These are phyloP conservation scores for Ceyx margarethae DNA, from an alignment of 2,113 vertebrate species.

Conservation along the genomic window DNA sequence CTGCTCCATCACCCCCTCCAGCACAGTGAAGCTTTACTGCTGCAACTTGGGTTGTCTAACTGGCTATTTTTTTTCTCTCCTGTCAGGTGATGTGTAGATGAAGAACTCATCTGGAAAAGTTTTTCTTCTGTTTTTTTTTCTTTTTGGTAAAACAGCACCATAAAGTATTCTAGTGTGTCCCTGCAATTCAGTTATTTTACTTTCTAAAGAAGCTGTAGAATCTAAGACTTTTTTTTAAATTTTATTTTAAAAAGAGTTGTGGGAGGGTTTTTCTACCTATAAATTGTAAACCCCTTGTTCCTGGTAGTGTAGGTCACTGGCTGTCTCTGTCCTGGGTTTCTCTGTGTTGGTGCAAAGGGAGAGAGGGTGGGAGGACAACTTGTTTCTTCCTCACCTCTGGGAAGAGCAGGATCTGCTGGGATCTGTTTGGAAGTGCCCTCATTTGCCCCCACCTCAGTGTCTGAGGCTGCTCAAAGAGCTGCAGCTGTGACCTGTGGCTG, in stretches of 20 bases:
- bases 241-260: neutral
- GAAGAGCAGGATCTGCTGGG: neutral
- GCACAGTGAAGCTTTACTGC: neutral
- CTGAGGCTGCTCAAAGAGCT: neutral
- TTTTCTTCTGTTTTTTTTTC: neutral
- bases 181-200: slow-evolving; percentile 24
- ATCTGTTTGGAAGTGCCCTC: neutral
- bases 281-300: neutral
- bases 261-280: slow-evolving; percentile 54
- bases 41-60: neutral
- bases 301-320: slow-evolving; percentile 30
- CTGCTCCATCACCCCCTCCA: neutral
- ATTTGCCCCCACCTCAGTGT: neutral
- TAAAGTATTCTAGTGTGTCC: neutral
- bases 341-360: neutral
- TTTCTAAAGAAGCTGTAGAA: slow-evolving; percentile 36
- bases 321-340: slow-evolving; percentile 9
- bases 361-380: neutral
- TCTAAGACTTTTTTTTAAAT: neutral
- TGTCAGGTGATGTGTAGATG: neutral
- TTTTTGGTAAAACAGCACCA: slow-evolving; percentile 23
- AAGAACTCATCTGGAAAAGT: slow-evolving; percentile 1
- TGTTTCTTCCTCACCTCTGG: neutral
- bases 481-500: neutral
- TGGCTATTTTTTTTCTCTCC: neutral